phyloP scores from a whole-genome alignment of 2,797 vertebrate genomes.

The Oreochromis grahami region DNA sequence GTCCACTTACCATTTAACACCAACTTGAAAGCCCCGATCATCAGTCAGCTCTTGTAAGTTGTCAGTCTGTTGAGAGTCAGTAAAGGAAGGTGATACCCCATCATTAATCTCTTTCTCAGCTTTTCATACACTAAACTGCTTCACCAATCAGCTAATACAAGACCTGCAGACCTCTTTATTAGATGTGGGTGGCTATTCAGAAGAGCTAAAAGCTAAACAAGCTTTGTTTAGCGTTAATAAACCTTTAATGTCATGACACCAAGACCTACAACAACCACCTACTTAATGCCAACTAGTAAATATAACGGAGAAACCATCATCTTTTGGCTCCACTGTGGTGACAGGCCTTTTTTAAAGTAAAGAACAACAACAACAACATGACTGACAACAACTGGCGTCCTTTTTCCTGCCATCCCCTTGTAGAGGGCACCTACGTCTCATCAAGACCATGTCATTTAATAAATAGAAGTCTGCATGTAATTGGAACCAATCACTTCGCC shows the following conservation, averaged over 20 bases:
- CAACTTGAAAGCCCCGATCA: neutral
- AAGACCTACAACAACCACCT: neutral
- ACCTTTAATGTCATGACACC: neutral
- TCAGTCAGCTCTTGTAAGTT: neutral
- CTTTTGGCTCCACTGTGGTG: neutral
- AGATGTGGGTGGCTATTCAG: neutral
- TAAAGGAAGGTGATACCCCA: neutral
- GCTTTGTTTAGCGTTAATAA: neutral
- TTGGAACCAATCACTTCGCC: conserved; percentile 49
- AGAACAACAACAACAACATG: neutral
- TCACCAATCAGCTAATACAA: neutral
- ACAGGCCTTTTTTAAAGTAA: neutral
- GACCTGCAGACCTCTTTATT: neutral
- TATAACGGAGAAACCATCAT: neutral
- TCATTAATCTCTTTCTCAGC: neutral
- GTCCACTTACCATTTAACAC: neutral
- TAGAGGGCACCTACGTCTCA: neutral
- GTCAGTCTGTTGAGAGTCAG: neutral
- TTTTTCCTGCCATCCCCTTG: neutral
- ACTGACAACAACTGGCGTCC: neutral
- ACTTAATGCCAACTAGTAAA: neutral
- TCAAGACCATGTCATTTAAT: conserved; percentile 39
- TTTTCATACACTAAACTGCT: neutral
- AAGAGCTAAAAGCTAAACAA: neutral
- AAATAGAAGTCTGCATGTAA: conserved; percentile 54